These are phyloP conservation scores for Alexandromys fortis DNA, from an alignment of 2,113 vertebrate genomes.

Conservation along the genomic window DNA sequence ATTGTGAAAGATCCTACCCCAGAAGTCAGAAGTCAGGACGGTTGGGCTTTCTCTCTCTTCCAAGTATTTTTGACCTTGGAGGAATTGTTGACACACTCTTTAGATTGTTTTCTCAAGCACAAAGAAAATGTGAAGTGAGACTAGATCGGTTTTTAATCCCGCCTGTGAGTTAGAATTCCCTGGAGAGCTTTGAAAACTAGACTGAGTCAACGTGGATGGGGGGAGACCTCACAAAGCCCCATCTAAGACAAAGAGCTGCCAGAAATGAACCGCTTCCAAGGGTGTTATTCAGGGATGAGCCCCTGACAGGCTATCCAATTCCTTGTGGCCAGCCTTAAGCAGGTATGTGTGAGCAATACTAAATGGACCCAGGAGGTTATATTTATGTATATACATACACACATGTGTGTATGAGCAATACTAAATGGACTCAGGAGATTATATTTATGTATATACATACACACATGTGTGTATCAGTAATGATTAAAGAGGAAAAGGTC, in stretches of 20 bases:
- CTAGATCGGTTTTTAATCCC: neutral
- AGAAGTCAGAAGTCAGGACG: neutral
- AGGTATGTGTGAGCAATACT: neutral
- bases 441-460: too few species aligned
- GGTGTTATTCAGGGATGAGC: neutral
- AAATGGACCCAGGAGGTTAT: neutral
- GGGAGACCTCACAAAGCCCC: neutral
- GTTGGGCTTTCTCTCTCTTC: neutral
- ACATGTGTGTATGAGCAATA: neutral
- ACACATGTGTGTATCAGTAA: neutral
- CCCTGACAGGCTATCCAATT: neutral
- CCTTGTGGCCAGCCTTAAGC: neutral
- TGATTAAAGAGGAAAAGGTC: neutral
- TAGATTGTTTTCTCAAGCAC: neutral
- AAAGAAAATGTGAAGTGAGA: neutral
- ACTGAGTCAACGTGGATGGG: neutral
- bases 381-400: too few species aligned
- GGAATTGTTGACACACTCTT: neutral
- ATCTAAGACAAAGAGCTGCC: neutral
- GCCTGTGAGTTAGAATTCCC: neutral
- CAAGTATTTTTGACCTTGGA: slow-evolving; percentile 40
- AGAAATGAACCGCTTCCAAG: neutral
- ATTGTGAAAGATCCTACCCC: neutral
- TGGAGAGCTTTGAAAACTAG: neutral
- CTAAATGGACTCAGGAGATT: neutral